Base-by-base conservation (phyloP, 2,113 vertebrate species). In the Dipodomys ordii region DNA sequence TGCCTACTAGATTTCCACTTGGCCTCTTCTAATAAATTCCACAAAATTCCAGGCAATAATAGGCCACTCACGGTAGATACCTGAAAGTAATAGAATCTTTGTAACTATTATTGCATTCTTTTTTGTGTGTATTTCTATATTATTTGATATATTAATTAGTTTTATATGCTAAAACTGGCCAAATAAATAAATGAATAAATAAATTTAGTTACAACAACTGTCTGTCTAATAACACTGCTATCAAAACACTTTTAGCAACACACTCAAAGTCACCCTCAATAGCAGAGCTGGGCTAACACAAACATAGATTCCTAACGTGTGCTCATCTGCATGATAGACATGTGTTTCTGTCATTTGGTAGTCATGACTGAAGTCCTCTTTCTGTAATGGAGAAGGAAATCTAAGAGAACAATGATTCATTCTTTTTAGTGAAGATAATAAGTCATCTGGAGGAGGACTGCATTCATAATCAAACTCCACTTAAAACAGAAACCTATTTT, bases 161-260 rank as follows among this genome's bases (percentile, higher is more conserved):
- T 35, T 22, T 22, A 39, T 39, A 39, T 3, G 35, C 35, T 62
- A 93, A 95, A 93, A 30, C 46, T 94, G 83, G 7, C 12, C 15
- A 57, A 57, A 68, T 18, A 79, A 57, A 65, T 57, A 65, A 57
- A 73, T 91, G 95, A 97, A 97, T 93, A 93, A 96, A 90, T 72
- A 25, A 19, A 93, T 96, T 98, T 90, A 85, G 96, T 96, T 94
- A 97, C 60, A 79, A 68, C 87, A 96, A 95, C 90, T 97, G 91
- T 91, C 91, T 97, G 91, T 91, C 92, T 67, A 91, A 89, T 74
- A 95, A 93, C 83, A 39, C 78, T 93, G 91, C n/a, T 73, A 30
- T 67, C 89, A 46, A 95, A 94, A 72, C 5, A 85, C 64, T 81
- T 98, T 83, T 62, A 92, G 86, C 68, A 85, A 74, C 69, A 83